These are phyloP conservation scores for Cryptocephalus moraei DNA, from an alignment of 2,888 invertebrate species.

Conservation along the genomic window DNA sequence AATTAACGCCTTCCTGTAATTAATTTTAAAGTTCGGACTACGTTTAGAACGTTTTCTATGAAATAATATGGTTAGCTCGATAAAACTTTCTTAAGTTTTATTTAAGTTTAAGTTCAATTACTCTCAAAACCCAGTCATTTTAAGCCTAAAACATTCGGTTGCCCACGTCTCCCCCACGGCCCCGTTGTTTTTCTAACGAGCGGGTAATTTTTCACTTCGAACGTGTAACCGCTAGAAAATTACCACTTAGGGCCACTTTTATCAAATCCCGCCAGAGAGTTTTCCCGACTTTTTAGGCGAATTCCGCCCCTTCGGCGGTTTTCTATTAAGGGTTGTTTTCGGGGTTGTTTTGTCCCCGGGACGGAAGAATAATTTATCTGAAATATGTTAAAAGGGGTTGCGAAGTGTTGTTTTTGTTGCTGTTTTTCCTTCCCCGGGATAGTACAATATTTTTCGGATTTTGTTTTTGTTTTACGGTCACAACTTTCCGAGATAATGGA, in stretches of 20 bases:
- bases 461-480: no score
- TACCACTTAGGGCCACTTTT: conserved; percentile 33
- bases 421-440: no score
- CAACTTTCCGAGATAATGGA: no score
- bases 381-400: conserved; percentile 26
- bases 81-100: no score
- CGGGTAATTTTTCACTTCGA: conserved; percentile 30
- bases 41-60: no score
- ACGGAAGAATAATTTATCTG: conserved; percentile 24
- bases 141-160: no score
- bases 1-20: no score
- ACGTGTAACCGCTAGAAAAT: conserved; percentile 32
- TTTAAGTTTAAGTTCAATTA: no score
- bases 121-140: no score
- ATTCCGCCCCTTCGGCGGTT: conserved; percentile 11
- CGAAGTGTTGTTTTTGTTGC: neutral
- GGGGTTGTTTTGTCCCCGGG: conserved; percentile 8
- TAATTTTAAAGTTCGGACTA: no score
- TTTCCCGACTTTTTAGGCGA: conserved; percentile 12
- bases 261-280: conserved; percentile 25
- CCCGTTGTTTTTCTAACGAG: conserved; percentile 18
- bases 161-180: conserved; percentile 2
- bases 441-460: no score
- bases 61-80: no score
- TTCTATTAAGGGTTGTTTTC: conserved; percentile 14